Evolutionary conservation across 2,888 invertebrate species (phyloP), one percentile per base, ranked within the genome.

Genomic region (Andrena fulva): DNA sequence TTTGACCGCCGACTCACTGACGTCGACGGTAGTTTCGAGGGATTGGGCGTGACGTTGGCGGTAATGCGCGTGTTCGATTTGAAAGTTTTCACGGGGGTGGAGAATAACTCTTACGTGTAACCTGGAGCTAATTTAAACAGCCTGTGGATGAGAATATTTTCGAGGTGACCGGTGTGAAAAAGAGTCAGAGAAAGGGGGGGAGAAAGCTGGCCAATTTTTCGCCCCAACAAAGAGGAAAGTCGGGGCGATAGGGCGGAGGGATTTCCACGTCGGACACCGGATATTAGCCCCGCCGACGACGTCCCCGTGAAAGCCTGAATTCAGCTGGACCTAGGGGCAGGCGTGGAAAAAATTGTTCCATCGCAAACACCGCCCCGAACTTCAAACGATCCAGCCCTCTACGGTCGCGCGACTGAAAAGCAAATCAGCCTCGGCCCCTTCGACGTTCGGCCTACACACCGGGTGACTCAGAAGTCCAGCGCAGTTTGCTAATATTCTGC

Each of bases 241-340:
- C 2, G 7, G 12, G 27, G 33, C 35, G 74, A 50, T 56, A 56
- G 77, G 54, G 48, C 20, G 59, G 59, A 59, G 52, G 75, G 76
- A 80, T 80, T 82, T 76, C 71, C 77, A 64, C 66, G 62, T 69
- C 42, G 63, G 69, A 74, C 59, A 56, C 42, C 84, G 84, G 80
- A 84, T 85, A 85, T 85, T 80, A 85, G 77, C 68, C 42, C 33
- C 70, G 77, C 77, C 64, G 77, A 29, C 62, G 75, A 66, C 70
- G 73, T 59, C 31, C 66, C 54, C 29, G 50, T 42, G 52, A 71
- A 66, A 31, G 42, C 52, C n/a, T 10, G n/a, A 35, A 6, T 5
- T 12, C 10, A 7, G 29, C 24, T 56, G 54, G 33, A 70, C 16
- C 48, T 50, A 16, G 63, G 42, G 59, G 24, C 60, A n/a, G 56